Evolutionary conservation across 2,113 vertebrate species (phyloP).

Genomic region (Datnioides undecimradiatus): DNA sequence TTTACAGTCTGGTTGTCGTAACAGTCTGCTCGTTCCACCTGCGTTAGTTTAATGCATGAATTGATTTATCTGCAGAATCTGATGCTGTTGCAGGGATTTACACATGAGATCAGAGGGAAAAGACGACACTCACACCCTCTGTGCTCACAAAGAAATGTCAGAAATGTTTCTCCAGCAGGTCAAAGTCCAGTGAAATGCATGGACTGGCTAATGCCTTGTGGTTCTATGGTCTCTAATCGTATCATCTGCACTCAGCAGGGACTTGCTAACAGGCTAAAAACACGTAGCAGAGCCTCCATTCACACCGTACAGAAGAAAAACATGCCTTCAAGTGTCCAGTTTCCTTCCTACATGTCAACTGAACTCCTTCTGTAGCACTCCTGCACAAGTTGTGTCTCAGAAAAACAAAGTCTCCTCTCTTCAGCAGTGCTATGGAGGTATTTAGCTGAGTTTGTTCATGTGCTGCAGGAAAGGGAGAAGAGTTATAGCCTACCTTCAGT

Average conservation of each 20-base stretch:
- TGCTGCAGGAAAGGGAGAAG: not conserved
- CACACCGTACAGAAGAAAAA: not conserved
- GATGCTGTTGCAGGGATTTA: too few species aligned
- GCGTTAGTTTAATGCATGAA: too few species aligned
- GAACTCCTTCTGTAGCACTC: too few species aligned
- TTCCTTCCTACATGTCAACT: not conserved
- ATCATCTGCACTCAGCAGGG: not conserved
- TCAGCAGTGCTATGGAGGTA: not conserved
- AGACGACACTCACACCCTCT: too few species aligned
- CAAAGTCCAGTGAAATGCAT: too few species aligned
- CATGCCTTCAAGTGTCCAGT: not conserved
- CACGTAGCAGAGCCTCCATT: not conserved
- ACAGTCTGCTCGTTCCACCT: too few species aligned
- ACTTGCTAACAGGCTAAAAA: not conserved
- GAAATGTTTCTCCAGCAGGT: slow-evolving; percentile 1
- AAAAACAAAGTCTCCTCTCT: not conserved
- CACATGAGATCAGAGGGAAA: too few species aligned
- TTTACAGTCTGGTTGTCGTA: too few species aligned
- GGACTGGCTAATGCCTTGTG: not conserved
- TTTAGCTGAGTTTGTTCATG: not conserved
- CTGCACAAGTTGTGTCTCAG: not conserved
- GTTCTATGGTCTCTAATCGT: slow-evolving; percentile 8
- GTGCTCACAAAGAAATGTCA: too few species aligned
- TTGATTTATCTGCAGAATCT: too few species aligned
- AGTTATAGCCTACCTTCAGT: slow-evolving; percentile 49